Evolutionary conservation across 2,113 vertebrate genomes (phyloP), one percentile per base, ranked within the genome.

Genomic region (Proterorhinus semilunaris): DNA sequence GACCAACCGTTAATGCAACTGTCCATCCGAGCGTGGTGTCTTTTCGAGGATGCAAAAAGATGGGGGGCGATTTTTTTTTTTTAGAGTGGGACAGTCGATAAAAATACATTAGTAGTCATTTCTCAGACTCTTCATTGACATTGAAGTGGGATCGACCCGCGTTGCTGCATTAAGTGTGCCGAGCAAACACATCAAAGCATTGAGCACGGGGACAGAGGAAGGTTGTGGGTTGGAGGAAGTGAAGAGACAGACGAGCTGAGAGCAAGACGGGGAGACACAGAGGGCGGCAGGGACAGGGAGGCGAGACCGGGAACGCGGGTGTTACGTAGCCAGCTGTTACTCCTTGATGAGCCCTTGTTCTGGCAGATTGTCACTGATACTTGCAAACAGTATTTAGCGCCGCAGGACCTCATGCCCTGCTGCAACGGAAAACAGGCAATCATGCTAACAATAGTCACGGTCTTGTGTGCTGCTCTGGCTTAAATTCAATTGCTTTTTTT

Each of bases 41-140:
- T 5, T 9, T 65, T 67, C 49, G 43, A 12, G 54, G 66, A 76
- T 73, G 73, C 42, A 49, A 51, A 78, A 81, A 78, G 65, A 71
- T 75, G 68, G 78, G 69, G 8, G 57, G 65, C 50, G 53, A 3
- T 3, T 36, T 77, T 81, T 81, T 3, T 36, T 77, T 81, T 81
- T 78, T 63, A 53, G 67, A 65, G 66, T 43, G 53, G 59, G 47
- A 5, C 17, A 79, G 62, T 75, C 69, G 69, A 76, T 79, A 46
- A 50, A 57, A 75, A 70, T 68, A 66, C 52, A 78, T 80, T 63
- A 77, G 65, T 65, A 71, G 42, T 72, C 67, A 63, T 69, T 66
- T 71, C 71, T 85, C 53, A 64, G 47, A 15, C 65, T 71, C 42
- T 27, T 62, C 55, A 61, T 48, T 61, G 67, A 68, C 46, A 71